Evolutionary conservation across 2,888 invertebrate genomes (phyloP), one percentile per base, ranked within the genome.

Genomic region (Apocheima hispidaria): DNA sequence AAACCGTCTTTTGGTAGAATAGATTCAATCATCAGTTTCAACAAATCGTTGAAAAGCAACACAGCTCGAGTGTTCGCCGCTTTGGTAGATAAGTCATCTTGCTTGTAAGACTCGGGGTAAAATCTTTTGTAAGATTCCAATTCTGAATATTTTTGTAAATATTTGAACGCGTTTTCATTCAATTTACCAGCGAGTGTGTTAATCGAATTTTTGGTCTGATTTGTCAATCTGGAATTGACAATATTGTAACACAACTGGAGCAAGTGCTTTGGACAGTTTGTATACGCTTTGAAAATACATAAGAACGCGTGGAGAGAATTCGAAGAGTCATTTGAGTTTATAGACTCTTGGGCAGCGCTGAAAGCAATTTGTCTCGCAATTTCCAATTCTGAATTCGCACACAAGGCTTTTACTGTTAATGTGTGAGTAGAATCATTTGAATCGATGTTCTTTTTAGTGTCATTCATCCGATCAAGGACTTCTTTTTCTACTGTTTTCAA

Each of bases 351-450:
- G 35, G 82, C 51, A 18, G 91, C 76, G 6, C 92, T 74, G 51
- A 88, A 89, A 3, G 90, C 88, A 52, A 94, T 93, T 77, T 95
- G 95, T 65, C 93, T 93, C 2, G 94, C 83, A 26, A 93, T 77
- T 75, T 94, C 93, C 26, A 93, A 76, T 2, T 78, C 74, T 0
- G 94, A 93, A 78, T 94, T 88, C 3, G 84, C 83, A 54, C 92
- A 89, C n/a, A 95, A 76, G 38, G 93, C 90, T 68, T 81, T 86
- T 0, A 92, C 83, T 4, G 86, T 81, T 10, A 88, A 73, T 1
- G 92, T 91, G 63, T 90, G 90, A 46, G 67, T 73, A 1, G 78
- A 67, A 33, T 77, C 64, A 26, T 61, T 63, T 0, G 59, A 44
- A 16, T 68, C 66, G 1, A 63, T 21, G 3, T 14, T 50, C 1